Percentiles rank a stretch among this genome's conserved stretches.
These are phyloP conservation scores for Lethrus apterus DNA, from an alignment of 1,140 invertebrate species.

Conservation along the genomic window DNA sequence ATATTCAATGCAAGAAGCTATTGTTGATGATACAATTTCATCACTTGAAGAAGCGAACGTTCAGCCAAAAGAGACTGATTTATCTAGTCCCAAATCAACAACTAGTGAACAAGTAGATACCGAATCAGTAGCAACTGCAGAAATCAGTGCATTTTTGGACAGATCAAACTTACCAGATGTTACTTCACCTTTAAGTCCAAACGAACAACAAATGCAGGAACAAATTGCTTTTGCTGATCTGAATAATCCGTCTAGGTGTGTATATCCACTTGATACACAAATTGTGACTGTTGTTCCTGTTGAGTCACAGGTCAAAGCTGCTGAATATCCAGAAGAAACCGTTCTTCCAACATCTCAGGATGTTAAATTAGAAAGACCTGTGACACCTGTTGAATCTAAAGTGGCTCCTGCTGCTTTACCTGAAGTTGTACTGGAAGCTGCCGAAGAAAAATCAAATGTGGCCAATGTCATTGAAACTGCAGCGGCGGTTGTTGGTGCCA, in stretches of 20 bases:
- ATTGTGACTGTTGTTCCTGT: too few relatives aligned
- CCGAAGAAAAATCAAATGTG: conserved; percentile 22
- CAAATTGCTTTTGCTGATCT: too few relatives aligned
- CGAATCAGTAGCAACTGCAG: conserved; percentile 23
- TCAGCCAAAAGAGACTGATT: neutral
- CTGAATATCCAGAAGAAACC: conserved; percentile 26
- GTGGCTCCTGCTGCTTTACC: conserved; percentile 6
- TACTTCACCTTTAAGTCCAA: conserved; percentile 21
- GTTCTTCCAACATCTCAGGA: conserved; percentile 28
- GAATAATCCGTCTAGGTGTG: too few relatives aligned
- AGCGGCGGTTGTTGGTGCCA: conserved; percentile 30
- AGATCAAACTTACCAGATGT: conserved; percentile 19
- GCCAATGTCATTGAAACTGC: conserved; percentile 15
- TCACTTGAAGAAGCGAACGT: too few relatives aligned
- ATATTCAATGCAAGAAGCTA: neutral
- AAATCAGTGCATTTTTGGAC: conserved; percentile 26
- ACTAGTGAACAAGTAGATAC: conserved; percentile 15
- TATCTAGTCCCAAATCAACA: conserved; percentile 9
- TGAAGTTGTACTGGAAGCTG: conserved; percentile 14
- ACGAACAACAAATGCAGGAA: neutral
- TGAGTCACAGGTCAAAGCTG: too few relatives aligned
- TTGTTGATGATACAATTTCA: too few relatives aligned
- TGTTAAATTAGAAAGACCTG: conserved; percentile 24
- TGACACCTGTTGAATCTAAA: conserved; percentile 19
- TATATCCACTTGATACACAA: neutral